Base-by-base conservation (phyloP, 2,888 invertebrate species). In the Drosophila pseudotakahashii region DNA sequence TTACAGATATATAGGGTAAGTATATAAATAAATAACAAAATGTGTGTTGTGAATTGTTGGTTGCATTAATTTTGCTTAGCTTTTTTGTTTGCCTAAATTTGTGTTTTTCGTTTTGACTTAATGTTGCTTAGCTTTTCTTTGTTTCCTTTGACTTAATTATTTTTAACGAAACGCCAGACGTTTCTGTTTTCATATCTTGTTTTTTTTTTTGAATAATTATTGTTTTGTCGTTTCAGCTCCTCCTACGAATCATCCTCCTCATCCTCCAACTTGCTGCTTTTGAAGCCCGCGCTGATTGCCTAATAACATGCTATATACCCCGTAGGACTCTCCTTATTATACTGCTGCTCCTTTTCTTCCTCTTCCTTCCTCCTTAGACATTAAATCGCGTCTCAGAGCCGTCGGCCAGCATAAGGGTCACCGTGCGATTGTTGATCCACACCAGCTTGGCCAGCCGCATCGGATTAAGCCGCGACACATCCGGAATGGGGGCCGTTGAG, bases 351-450 rank as follows among this genome's bases (percentile, higher is more conserved):
- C 26, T 26, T 0, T 1, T 26, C 26, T 6, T 26, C 19, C 19
- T 6, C 23, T 10, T 3, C 14, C 16, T 26, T 7, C 19, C 13
- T 19, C 26, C 16, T 11, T 95, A 96, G 84, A 96, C 95, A 90
- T 95, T 96, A 91, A 96, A 96, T 75, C 96, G 94, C 61, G 96
- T 96, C 93, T 99, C 99, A 0, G 97, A 97, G 32, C 99, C 99
- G 92, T 99, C 99, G 10, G 98, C 98, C 76, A 99, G 93, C 96
- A 99, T 97, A 19, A 99, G 93, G 0, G 98, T 97, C 50, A 99
- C 97, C 32, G 97, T 96, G 60, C 98, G 94, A 89, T 97, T 96
- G 91, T 97, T 98, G 71, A 98, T 97, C 99, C 99, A 99, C 26
- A 98, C 97, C 23, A 99, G 94, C 57, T 98, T 95, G 6, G 98